Base-by-base conservation (phyloP, 2,113 vertebrate species). In the Gadus chalcogrammus region DNA sequence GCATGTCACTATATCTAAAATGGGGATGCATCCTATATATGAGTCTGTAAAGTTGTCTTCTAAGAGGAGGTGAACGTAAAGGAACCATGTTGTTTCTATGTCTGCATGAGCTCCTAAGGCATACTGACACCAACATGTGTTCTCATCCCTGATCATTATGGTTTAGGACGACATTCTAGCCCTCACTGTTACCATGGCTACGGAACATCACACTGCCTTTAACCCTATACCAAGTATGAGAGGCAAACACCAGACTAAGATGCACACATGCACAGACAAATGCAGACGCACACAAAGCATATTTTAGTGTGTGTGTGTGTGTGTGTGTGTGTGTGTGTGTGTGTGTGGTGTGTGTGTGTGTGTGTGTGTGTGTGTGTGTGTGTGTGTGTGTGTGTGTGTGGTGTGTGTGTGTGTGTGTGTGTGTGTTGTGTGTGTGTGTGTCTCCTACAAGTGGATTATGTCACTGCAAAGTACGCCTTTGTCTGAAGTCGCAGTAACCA, bases 401-500 rank as follows among this genome's bases (percentile, higher is more conserved):
- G 61, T 48, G 42, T 48, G 42, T 48, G 42, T 48, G 42, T 48
- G 42, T 48, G 42, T 48, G 42, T 48, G 42, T 48, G 42, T 48
- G 42, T 48, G 42, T 48, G 42, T 27, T 48, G 42, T 48, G 42
- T 48, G 42, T 48, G 42, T 48, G 42, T 48, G 28, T 64, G 63
- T 64, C 16, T 35, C 15, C 1, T 38, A n/a, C 28, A 20, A 64
- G 63, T 64, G 16, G 22, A 64, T 64, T 64, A 24, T 63, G 63
- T 38, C 63, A 64, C 31, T 16, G 22, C 24, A 38, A 15, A 64
- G 31, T 16, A 38, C 35, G 63, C 35, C 15, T 35, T 64, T 64
- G 63, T 64, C 63, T 64, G 27, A 64, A 31, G 63, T 15, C 16
- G 63, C 28, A 35, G 63, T 64, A 64, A 12, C 63, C 13, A n/a